Evolutionary conservation across 2,888 invertebrate genomes (phyloP), one percentile per base, ranked within the genome.

Genomic region (Hypena proboscidalis): DNA sequence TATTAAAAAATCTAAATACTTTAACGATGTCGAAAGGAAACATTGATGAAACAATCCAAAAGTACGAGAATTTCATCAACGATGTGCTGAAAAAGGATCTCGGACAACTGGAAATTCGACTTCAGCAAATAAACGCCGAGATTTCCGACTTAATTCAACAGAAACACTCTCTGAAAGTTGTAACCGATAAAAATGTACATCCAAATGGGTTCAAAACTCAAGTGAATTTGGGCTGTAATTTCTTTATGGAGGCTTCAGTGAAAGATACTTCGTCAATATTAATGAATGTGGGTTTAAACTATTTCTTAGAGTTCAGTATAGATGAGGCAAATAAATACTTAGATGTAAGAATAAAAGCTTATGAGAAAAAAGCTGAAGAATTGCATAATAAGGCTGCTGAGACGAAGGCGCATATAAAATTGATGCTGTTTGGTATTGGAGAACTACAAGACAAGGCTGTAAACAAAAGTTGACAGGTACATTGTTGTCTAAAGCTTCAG

Each of bases 161-260:
- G 27, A 94, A 94, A 74, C 94, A 94, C 40, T 92, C 94, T 0
- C 92, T 97, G 11, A 92, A 94, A 73, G 93, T 94, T 0, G 80
- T 96, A 2, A 77, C 92, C 32, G 91, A 93, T 41, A 91, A 91
- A 20, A 83, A 88, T 2, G 72, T 91, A 0, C 87, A 93, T 30
- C 89, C 92, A 3, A 39, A 74, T 10, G 87, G 90, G 1, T 87
- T 88, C 34, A 89, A 89, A 70, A 78, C 83, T 2, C 89, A 90
- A 68, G 92, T 97, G 14, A 95, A 97, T 74, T 83, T 97, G 17
- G 97, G 97, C n/a, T 95, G 95, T 62, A 95, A 95, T 76, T 95
- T 97, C 59, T 97, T 95, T 67, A 94, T 96, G 75, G 95, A 97
- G 77, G 96, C 96, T 0, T 86, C 93, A 38, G 93, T 97, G 35